These are phyloP conservation scores for Epizoanthus stellaris DNA, from an alignment of 92 coral and sea anemone genomes.

Conservation along the genomic window DNA sequence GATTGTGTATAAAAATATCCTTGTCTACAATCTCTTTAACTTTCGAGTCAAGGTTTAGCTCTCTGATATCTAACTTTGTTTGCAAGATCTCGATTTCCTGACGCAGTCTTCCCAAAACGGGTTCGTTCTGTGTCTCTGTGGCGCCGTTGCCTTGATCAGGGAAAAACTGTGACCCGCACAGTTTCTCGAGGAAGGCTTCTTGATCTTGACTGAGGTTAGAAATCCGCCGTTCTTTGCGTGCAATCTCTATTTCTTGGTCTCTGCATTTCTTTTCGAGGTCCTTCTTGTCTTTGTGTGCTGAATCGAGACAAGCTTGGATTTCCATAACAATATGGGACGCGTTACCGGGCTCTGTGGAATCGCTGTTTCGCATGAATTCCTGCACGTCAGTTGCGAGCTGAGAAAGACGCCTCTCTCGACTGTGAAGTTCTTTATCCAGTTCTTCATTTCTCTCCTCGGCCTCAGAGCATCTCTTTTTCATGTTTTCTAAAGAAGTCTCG, in stretches of 20 bases:
- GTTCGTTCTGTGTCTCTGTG: neutral
- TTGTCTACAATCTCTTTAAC: constrained; percentile 54
- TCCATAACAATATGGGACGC: constrained; percentile 4
- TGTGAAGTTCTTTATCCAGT: constrained; percentile 43
- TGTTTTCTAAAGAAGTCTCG: constrained; percentile 2
- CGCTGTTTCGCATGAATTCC: constrained; percentile 30
- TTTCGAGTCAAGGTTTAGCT: constrained; percentile 52
- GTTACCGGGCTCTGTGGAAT: constrained; percentile 32
- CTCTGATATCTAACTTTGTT: constrained; percentile 41
- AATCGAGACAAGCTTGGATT: constrained; percentile 6
- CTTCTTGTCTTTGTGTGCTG: neutral
- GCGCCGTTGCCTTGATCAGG: neutral
- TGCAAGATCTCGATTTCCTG: constrained; percentile 54
- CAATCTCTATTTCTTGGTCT: constrained; percentile 37
- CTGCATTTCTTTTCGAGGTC: constrained; percentile 15
- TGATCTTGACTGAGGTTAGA: constrained; percentile 15
- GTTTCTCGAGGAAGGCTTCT: neutral
- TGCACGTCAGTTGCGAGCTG: constrained; percentile 6
- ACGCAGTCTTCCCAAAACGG: constrained; percentile 15
- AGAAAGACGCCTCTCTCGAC: constrained; percentile 13
- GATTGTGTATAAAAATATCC: constrained; percentile 40
- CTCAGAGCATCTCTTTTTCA: neutral
- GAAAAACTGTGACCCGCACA: neutral
- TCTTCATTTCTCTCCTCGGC: constrained; percentile 38
- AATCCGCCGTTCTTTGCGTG: constrained; percentile 20